Percentiles rank a stretch among this genome's conserved stretches.
Evolutionary conservation across 2,797 vertebrate species (phyloP).

Genomic region (Urosaurus nigricauda): DNA sequence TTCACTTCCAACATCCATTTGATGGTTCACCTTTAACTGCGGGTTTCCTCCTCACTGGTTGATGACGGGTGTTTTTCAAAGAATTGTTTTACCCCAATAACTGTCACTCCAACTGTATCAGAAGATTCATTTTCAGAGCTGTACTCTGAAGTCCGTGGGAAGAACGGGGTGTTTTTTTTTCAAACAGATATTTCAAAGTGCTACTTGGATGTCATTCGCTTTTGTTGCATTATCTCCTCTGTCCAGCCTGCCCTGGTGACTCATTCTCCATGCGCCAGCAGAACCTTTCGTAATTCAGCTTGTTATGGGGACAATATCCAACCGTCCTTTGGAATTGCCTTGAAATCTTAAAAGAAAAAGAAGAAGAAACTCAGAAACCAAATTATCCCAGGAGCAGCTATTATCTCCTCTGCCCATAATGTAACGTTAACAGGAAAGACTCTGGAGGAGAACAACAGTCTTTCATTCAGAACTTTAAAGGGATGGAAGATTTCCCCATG

Average conservation of each 20-base stretch:
- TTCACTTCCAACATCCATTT: no score
- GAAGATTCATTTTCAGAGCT: not conserved
- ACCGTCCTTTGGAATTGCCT: conserved; percentile 36
- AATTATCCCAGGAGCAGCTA: conserved; percentile 48
- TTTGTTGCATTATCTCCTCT: not conserved
- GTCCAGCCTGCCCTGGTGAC: not conserved
- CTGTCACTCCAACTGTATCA: not conserved
- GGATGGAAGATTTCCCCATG: not conserved
- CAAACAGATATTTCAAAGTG: not conserved
- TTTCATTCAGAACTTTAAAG: conserved; percentile 31
- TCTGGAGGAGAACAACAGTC: accelerated
- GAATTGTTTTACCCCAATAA: not conserved
- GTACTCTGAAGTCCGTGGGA: accelerated
- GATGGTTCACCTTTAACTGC: no score
- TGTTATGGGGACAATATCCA: conserved; percentile 26
- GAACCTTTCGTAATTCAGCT: conserved; percentile 33
- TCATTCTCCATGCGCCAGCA: not conserved
- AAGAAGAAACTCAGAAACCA: conserved; percentile 29
- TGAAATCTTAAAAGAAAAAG: conserved; percentile 44
- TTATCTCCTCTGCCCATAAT: conserved; percentile 41
- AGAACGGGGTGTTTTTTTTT: not conserved
- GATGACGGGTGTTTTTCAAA: not conserved
- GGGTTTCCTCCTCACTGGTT: not conserved
- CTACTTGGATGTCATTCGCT: not conserved
- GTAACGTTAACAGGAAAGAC: conserved; percentile 20